Percentiles rank a stretch among this genome's conserved stretches.
Evolutionary conservation across 2,888 invertebrate genomes (phyloP).

Genomic region (Hybos culiciformis): DNA sequence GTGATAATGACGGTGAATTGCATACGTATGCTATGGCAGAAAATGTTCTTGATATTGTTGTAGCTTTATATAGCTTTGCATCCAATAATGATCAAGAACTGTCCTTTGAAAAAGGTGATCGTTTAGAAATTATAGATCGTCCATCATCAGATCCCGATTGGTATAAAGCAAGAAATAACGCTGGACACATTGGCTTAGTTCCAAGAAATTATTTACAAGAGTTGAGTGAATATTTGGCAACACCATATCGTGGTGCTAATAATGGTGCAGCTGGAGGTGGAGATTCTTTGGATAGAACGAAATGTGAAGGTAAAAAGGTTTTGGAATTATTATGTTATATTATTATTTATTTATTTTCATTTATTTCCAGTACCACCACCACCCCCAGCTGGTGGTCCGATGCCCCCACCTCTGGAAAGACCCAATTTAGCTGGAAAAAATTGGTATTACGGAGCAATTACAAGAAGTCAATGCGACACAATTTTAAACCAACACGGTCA

Average conservation of each 20-base stretch:
- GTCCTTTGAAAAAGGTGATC: conserved; percentile 93
- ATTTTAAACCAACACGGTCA: conserved; percentile 89
- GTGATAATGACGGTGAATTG: conserved; percentile 71
- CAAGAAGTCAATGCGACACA: conserved; percentile 91
- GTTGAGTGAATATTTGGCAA: conserved; percentile 75
- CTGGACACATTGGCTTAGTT: conserved; percentile 87
- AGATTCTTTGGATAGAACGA: conserved; percentile 40
- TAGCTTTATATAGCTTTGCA: conserved; percentile 83
- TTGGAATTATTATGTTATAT: too few species aligned
- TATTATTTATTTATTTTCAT: too few species aligned
- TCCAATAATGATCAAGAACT: conserved; percentile 92
- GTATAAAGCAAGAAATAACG: conserved; percentile 85
- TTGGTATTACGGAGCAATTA: conserved; percentile 96
- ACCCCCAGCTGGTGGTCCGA: conserved; percentile 19
- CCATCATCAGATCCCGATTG: conserved; percentile 97
- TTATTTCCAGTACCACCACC: conserved; percentile 10
- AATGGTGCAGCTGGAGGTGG: conserved; percentile 37
- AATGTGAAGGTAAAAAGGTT: conserved; percentile 35
- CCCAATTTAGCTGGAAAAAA: conserved; percentile 67
- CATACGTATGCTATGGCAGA: conserved; percentile 92
- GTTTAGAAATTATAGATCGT: conserved; percentile 89
- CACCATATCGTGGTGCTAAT: conserved; percentile 51
- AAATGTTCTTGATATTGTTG: conserved; percentile 89
- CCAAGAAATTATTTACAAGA: conserved; percentile 91
- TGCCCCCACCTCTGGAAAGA: conserved; percentile 39